A percentile compares a stretch with the other conserved stretches of the same genome.
Conservation (phyloP, 2,113 vertebrate species). For the Prochilodus magdalenae region DNA sequence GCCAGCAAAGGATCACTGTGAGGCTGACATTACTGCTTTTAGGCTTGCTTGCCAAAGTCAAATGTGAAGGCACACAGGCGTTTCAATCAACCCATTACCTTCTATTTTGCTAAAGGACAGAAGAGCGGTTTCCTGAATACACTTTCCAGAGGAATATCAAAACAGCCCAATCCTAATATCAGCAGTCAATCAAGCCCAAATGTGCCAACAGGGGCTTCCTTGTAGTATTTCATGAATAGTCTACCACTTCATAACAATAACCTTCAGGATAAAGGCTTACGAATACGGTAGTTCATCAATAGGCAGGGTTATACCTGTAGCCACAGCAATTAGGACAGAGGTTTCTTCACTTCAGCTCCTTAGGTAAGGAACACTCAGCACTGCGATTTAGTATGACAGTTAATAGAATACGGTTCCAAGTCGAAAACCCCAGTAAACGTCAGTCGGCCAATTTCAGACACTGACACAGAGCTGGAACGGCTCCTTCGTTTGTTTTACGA, state of each 20-base stretch:
- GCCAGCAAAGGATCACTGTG: not conserved
- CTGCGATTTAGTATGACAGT: slow-evolving; percentile 2
- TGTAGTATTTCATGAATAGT: too few relatives aligned
- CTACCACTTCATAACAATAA: not conserved
- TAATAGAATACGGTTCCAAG: not conserved
- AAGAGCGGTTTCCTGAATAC: too few relatives aligned
- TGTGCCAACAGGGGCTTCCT: too few relatives aligned
- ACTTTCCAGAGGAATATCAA: too few relatives aligned
- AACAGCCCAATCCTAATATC: too few relatives aligned
- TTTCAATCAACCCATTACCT: not conserved
- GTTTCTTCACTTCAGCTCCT: not conserved
- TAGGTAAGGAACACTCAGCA: not conserved
- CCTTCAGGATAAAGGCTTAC: not conserved
- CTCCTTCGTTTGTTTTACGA: slow-evolving; percentile 24
- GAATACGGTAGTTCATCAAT: not conserved
- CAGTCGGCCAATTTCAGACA: slow-evolving; percentile 6
- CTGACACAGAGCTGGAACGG: slow-evolving; percentile 14
- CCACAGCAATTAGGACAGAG: not conserved
- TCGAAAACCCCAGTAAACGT: slow-evolving; percentile 11
- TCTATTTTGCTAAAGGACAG: too few relatives aligned
- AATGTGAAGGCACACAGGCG: not conserved
- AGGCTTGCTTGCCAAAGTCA: not conserved
- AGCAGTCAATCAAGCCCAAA: too few relatives aligned
- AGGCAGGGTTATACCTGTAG: not conserved
- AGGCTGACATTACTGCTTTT: not conserved